Base-by-base conservation (phyloP, 2,113 vertebrate species). In the Lontra canadensis region DNA sequence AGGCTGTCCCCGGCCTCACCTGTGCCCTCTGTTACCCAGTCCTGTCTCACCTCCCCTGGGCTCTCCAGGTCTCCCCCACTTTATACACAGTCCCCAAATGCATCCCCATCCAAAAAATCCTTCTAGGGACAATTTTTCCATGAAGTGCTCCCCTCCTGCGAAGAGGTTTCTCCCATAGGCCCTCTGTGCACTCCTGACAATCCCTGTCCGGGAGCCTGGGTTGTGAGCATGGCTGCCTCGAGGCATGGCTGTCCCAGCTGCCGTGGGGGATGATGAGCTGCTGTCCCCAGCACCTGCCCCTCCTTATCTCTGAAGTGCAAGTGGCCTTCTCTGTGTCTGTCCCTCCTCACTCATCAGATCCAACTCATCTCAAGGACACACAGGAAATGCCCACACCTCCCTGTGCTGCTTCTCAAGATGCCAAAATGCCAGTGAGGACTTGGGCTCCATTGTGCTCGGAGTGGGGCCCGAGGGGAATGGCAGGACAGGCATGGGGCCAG, bases 401-500 rank as follows among this genome's bases (percentile, higher is more conserved):
- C 17, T 3, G 14, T 26, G 47, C 79, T 6, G 20, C 25, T 23
- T n/a, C 25, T 47, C 42, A 21, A 44, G 36, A 17, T n/a, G 57
- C 34, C 8, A 1, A 74, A 47, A 52, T 4, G 26, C n/a, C 0
- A 0, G 42, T 0, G 8, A 88, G 49, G 76, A 59, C 49, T 6
- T 7, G 18, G 44, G 26, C 7, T 26, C 42, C 3, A 1, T 36
- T 15, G 14, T 29, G 42, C 74, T 47, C 0, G 0, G 25, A 29
- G 42, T 18, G 73, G 73, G 6, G 39, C 0, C 14, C 3, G 12
- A 7, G 47, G 18, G 61, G n/a, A 7, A 36, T 25, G 52, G 23
- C 2, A 6, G 21, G 3, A 9, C 12, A 44, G 7, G 20, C 59
- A 29, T 1, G 0, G 47, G 67, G 39, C 13, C 9, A 0, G 3